phyloP scores from a whole-genome alignment of 2,113 vertebrate species.

The Hippocampus zosterae region DNA sequence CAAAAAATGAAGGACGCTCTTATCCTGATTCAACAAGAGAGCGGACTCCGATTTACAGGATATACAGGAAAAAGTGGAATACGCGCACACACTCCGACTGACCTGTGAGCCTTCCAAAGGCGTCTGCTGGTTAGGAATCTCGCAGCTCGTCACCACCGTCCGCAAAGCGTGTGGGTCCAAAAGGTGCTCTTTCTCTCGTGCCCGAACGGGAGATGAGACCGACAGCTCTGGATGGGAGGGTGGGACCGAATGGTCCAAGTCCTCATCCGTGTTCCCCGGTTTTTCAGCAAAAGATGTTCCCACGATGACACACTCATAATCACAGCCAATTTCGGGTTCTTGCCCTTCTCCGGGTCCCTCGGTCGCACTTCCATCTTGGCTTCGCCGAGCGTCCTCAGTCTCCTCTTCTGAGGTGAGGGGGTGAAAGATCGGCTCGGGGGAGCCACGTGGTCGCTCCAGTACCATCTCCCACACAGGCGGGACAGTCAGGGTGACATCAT shows the following conservation, averaged over 20 bases:
- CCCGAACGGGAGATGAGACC: constrained; percentile 44
- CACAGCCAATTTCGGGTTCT: constrained; percentile 27
- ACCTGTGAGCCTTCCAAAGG: constrained; percentile 80
- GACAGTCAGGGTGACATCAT: constrained; percentile 22
- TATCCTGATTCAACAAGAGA: neutral
- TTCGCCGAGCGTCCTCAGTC: constrained; percentile 32
- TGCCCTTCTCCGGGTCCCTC: constrained; percentile 23
- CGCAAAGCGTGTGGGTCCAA: constrained; percentile 76
- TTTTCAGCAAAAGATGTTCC: constrained; percentile 40
- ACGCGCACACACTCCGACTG: neutral
- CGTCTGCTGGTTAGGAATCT: constrained; percentile 71
- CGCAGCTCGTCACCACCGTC: constrained; percentile 75
- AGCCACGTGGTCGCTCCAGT: constrained; percentile 44
- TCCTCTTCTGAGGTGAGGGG: constrained; percentile 34
- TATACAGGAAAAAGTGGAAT: too few relatives aligned
- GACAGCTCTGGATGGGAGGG: constrained; percentile 24
- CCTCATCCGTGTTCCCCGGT: constrained; percentile 31
- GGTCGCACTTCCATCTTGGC: constrained; percentile 8
- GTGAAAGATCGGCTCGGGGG: constrained; percentile 23
- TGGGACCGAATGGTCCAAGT: constrained; percentile 13
- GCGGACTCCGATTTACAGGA: too few relatives aligned
- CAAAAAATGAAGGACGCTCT: neutral
- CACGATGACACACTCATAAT: constrained; percentile 57
- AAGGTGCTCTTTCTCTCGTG: constrained; percentile 61
- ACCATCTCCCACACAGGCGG: constrained; percentile 64